Conservation (phyloP, 2,113 vertebrate species). For the Malurus alboscapulatus region DNA sequence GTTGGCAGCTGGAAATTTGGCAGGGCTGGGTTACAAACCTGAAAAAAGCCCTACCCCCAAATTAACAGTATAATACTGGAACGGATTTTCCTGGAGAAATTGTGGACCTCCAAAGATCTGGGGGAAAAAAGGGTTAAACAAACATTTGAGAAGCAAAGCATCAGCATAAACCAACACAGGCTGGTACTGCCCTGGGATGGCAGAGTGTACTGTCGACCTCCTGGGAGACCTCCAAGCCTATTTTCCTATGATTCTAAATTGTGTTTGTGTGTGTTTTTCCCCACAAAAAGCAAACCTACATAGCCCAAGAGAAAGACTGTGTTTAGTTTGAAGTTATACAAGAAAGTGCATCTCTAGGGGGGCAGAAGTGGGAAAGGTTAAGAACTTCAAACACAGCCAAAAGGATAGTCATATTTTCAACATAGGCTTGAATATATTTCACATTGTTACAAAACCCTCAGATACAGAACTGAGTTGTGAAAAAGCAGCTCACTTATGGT, state of each 20-base stretch:
- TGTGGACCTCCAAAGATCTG: not conserved
- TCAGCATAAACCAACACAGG: not conserved
- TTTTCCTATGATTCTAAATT: not conserved
- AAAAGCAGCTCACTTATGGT: not conserved
- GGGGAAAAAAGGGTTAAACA: not conserved
- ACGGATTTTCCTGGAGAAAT: not conserved
- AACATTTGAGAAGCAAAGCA: not conserved
- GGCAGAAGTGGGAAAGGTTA: not conserved
- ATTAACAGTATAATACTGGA: not conserved
- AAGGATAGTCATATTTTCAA: not conserved
- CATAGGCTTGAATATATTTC: not conserved
- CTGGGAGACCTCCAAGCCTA: not conserved
- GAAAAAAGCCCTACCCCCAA: not conserved
- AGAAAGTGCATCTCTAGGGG: not conserved
- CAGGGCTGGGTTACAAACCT: not conserved
- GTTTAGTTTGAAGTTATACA: not conserved
- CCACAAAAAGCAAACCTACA: constrained; percentile 8
- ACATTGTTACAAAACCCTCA: not conserved
- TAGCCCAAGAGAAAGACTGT: not conserved
- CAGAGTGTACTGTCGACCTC: not conserved
- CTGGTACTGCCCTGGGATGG: not conserved
- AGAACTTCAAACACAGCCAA: constrained; percentile 8
- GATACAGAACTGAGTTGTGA: not conserved
- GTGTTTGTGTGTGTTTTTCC: not conserved
- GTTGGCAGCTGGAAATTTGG: not conserved